These are phyloP conservation scores for Ennomos erosarius DNA, from an alignment of 2,888 invertebrate species.

Conservation along the genomic window DNA sequence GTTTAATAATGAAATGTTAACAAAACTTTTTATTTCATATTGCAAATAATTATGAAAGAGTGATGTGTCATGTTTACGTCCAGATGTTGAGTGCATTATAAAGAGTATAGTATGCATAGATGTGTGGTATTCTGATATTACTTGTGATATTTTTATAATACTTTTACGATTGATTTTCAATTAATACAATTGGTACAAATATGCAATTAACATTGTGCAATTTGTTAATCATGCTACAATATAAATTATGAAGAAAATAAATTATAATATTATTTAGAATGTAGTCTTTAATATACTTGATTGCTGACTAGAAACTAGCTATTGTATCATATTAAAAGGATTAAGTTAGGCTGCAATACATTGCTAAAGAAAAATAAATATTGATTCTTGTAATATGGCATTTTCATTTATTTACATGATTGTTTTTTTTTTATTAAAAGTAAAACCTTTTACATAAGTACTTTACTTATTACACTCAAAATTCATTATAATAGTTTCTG, in stretches of 20 bases:
- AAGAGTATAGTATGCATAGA: constrained; percentile 31
- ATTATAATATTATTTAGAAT: constrained; percentile 14
- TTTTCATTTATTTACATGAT: constrained; percentile 23
- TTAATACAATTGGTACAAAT: constrained; percentile 33
- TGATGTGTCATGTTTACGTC: constrained; percentile 38
- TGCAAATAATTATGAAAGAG: constrained; percentile 11
- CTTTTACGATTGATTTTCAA: constrained; percentile 32
- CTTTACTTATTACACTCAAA: constrained; percentile 12
- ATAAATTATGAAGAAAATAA: constrained; percentile 4
- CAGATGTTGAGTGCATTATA: constrained; percentile 36
- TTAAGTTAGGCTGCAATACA: constrained; percentile 28
- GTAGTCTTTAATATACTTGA: constrained; percentile 20
- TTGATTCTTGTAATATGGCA: constrained; percentile 34
- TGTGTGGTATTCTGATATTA: constrained; percentile 31
- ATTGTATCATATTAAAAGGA: constrained; percentile 17
- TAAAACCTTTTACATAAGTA: no score
- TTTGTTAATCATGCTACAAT: constrained; percentile 30
- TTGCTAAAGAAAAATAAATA: constrained; percentile 37
- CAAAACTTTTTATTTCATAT: constrained; percentile 3
- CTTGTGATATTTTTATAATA: constrained; percentile 40
- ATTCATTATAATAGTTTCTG: constrained; percentile 6
- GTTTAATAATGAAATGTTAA: neutral
- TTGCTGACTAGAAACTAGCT: constrained; percentile 31
- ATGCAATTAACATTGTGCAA: constrained; percentile 24
- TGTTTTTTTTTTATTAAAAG: no score